Evolutionary conservation across 2,888 invertebrate species (phyloP), one percentile per base, ranked within the genome.

Genomic region (Phyllotreta striolata): DNA sequence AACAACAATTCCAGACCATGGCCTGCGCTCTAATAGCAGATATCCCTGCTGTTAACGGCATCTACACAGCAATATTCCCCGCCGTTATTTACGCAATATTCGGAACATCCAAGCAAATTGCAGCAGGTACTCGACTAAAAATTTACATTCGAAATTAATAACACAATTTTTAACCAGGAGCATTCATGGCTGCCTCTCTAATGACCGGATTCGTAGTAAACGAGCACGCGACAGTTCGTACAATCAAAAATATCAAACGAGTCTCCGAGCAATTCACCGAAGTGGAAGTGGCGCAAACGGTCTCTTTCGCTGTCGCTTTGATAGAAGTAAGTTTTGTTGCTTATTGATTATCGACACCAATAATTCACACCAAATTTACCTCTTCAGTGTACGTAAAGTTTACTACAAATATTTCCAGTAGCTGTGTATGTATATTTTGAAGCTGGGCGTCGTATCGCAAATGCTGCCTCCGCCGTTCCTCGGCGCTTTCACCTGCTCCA

Each of bases 41-140:
- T 73, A 87, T 91, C 0, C 89, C 90, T 0, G 90, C 92, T 0
- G 88, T 92, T 9, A 85, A 89, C 37, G 92, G 92, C 0, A 85
- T 92, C 24, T 82, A 82, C 71, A 93, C 93, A 87, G 96, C 95
- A 0, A 95, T 96, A 82, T 95, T 96, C 81, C 95, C 96, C 0
- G 92, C 94, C 0, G 83, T 96, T 5, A 81, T 95, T 12, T 96
- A 97, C 80, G 88, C 91, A 70, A 80, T 95, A 67, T 88, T 96
- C 72, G 96, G 96, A 10, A 94, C 95, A 0, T 95, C 96, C 0
- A 88, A 89, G 56, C 96, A 97, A 77, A 88, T 93, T 41, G 96
- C 96, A 2, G 90, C 96, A 85, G 96, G 92, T 89, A 24, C 24
- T 24, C 24, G 2, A 24, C 24, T 24, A 24, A 24, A 1, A 24